Base-by-base conservation (phyloP, 2,888 invertebrate genomes). In the Morpho helenor region DNA sequence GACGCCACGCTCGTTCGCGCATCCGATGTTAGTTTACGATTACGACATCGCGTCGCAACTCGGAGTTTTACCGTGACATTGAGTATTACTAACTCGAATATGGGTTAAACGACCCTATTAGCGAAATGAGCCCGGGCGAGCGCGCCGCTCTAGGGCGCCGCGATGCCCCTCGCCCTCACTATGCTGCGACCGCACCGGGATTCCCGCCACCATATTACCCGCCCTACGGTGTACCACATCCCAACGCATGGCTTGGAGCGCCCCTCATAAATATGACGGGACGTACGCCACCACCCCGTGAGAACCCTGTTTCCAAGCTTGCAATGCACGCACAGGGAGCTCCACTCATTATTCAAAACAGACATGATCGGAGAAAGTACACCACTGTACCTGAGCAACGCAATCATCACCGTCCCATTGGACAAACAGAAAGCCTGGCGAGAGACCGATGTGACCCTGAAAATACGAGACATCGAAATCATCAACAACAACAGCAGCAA, bases 291-390 rank as follows among this genome's bases (percentile, higher is more conserved):
- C 80, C 76, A 67, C 76, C 76, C 57, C 79, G 91, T 63, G 82
- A 82, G 68, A 89, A 92, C 66, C 93, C 93, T 48, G 92, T 96
- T 64, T 93, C 96, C 8, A 93, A 95, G 70, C 83, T 96, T 64
- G 96, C 96, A 9, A 94, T 95, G 74, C 96, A 96, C 80, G 95
- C 96, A 6, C 96, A 96, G 78, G 96, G 96, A 48, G 95, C 95
- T 49, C 96, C 97, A n/a, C 90, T 97, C 63, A 95, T 96, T 67
- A 91, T 96, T 61, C 91, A 95, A 69, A 93, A 94, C 68, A 89
- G 93, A 70, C 93, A 93, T 79, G 92, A 87, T 73, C 85, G 90
- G 66, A 80, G 87, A 75, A 93, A 92, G 75, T 82, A 74, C 71
- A 80, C 78, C 61, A 77, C 75, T 56, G 71, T 77, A 66, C 82